Conservation (phyloP, 2,888 invertebrate species). For the Ormia ochracea region DNA sequence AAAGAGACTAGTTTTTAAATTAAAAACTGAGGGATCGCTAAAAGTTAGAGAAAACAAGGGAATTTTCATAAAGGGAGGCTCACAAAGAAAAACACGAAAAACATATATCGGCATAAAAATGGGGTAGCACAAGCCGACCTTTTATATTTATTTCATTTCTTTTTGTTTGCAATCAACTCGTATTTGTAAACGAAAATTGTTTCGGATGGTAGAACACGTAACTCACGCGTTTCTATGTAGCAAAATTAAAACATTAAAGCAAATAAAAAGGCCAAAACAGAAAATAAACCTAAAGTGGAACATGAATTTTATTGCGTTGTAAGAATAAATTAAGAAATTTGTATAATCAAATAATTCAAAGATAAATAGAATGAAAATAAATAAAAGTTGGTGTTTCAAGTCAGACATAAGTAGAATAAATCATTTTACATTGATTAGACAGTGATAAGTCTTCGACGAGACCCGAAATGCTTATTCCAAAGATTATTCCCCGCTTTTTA, state of each 20-base stretch:
- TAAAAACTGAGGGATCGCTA: too few relatives aligned
- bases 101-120: too few relatives aligned
- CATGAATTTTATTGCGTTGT: constrained; percentile 49
- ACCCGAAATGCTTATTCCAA: too few relatives aligned
- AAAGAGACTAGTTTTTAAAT: too few relatives aligned
- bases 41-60: too few relatives aligned
- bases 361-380: constrained; percentile 31
- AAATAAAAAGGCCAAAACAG: constrained; percentile 15
- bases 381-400: too few relatives aligned
- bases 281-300: constrained; percentile 53
- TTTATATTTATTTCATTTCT: constrained; percentile 1
- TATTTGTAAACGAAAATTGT: constrained; percentile 34
- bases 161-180: constrained; percentile 15
- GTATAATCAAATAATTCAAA: constrained; percentile 15
- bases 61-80: too few relatives aligned
- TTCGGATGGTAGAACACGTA: constrained; percentile 60
- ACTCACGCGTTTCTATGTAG: constrained; percentile 56
- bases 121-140: constrained; percentile 38
- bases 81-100: too few relatives aligned
- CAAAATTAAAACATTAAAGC: constrained; percentile 33
- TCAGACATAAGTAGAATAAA: too few relatives aligned
- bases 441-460: too few relatives aligned
- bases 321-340: constrained; percentile 48
- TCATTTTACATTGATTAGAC: too few relatives aligned
- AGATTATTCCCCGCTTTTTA: too few relatives aligned